Percentiles rank a stretch among this genome's conserved stretches.
phyloP scores from a whole-genome alignment of 2,888 invertebrate genomes.

The Ditula angustiorana region DNA sequence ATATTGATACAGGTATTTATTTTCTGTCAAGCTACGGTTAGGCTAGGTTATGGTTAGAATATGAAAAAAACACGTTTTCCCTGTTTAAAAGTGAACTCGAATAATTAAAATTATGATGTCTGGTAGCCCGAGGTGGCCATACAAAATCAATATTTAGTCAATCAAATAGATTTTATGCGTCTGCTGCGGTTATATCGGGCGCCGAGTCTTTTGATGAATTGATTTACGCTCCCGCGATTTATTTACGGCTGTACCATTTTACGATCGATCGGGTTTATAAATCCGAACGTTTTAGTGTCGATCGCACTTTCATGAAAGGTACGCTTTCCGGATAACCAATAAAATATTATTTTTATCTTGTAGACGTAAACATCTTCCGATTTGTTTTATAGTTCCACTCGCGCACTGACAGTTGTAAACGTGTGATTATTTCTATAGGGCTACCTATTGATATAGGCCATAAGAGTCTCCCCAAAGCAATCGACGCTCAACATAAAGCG shows the following conservation, averaged over 20 bases:
- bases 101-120: neutral
- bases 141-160: slow-evolving; percentile 33
- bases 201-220: slow-evolving; percentile 26
- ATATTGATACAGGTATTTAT: too few species aligned
- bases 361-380: slow-evolving; percentile 10
- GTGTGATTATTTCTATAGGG: too few species aligned
- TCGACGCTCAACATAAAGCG: too few species aligned
- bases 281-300: slow-evolving; percentile 36
- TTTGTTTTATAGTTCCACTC: neutral
- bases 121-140: neutral
- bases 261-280: slow-evolving; percentile 31
- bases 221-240: slow-evolving; percentile 18
- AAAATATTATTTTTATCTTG: slow-evolving; percentile 34
- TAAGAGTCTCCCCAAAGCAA: too few species aligned
- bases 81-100: too few species aligned
- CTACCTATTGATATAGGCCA: too few species aligned
- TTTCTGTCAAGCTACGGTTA: too few species aligned
- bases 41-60: too few species aligned
- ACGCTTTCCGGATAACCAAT: slow-evolving; percentile 10
- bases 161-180: slow-evolving; percentile 31
- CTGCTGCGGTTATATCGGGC: slow-evolving; percentile 23
- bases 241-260: slow-evolving; percentile 22
- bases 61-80: too few species aligned
- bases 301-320: slow-evolving; percentile 37
- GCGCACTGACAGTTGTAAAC: too few species aligned